Evolutionary conservation across 2,888 invertebrate species (phyloP), one percentile per base, ranked within the genome.

Genomic region (Boloria selene): DNA sequence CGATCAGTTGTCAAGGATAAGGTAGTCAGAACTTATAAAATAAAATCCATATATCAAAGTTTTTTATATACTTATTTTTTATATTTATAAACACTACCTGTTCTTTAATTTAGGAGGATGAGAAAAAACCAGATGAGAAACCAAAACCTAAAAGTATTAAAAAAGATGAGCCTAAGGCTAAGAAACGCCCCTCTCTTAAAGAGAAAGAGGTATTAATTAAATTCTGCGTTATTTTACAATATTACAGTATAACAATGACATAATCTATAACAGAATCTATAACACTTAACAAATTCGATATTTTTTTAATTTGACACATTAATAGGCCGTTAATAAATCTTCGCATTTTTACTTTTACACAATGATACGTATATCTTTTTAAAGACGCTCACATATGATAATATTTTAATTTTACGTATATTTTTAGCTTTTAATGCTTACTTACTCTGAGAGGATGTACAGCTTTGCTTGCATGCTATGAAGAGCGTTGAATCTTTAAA

Each of bases 161-260:
- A 76, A 86, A 88, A 79, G 87, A 88, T 67, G 88, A 89, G 66
- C 79, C 86, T 14, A 81, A 80, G 63, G 74, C 83, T 77, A 90
- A 91, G 85, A 90, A 92, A 77, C 87, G 91, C 63, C 80, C 87
- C 51, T 90, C 90, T 70, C 77, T 88, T 52, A 92, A 90, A 88
- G 85, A 90, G 72, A 87, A 88, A 81, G 88, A 92, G 92, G 92
- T 92, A 87, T 69, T 61, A 51, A 64, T 62, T 62, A n/a, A 52
- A 45, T 51, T 56, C 16, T 49, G 7, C 7, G 47, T 31, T 50
- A 18, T 16, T 59, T 31, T 50, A 17, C 13, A 47, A 38, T 59
- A 59, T 47, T 49, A 49, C 4, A 38, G 4, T 14, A 49, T 10
- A 49, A 49, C 14, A 16, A 3, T 49, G 16, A 49, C 47, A n/a